phyloP scores from a whole-genome alignment of 53 echinoderm and acorn worm species.

The Astropecten irregularis region DNA sequence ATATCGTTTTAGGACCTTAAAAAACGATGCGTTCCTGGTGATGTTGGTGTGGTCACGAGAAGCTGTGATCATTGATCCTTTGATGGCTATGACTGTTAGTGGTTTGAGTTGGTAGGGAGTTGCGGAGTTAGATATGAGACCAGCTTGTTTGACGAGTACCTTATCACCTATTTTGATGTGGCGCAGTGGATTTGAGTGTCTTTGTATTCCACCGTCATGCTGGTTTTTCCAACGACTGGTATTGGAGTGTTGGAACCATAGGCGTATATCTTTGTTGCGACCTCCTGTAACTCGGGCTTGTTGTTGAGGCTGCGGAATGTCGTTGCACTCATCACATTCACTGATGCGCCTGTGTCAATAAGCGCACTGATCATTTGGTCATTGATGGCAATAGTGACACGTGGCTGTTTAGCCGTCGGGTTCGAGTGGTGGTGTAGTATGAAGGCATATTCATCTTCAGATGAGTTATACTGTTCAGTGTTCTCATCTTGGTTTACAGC shows the following conservation, averaged over 20 bases:
- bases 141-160: conserved; percentile 46
- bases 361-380: not conserved
- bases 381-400: not conserved
- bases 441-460: conserved; percentile 18
- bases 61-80: conserved; percentile 60
- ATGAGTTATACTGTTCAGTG: not conserved
- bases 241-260: conserved; percentile 3
- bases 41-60: conserved; percentile 20
- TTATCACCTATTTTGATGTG: conserved; percentile 22
- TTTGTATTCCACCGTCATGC: not conserved
- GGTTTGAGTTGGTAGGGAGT: conserved; percentile 11
- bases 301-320: not conserved
- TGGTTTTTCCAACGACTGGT: conserved; percentile 19
- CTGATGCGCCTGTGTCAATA: conserved; percentile 50
- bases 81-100: not conserved
- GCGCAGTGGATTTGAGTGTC: not conserved
- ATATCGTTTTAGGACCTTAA: conserved; percentile 28
- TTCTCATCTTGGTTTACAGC: not conserved
- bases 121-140: not conserved
- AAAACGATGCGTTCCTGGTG: conserved; percentile 55
- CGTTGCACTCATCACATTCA: not conserved
- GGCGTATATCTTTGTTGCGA: not conserved
- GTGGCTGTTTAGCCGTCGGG: conserved; percentile 4
- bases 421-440: not conserved
- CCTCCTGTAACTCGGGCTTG: not conserved